Evolutionary conservation across 1,140 invertebrate species (phyloP).

Genomic region (Argopecten irradians): DNA sequence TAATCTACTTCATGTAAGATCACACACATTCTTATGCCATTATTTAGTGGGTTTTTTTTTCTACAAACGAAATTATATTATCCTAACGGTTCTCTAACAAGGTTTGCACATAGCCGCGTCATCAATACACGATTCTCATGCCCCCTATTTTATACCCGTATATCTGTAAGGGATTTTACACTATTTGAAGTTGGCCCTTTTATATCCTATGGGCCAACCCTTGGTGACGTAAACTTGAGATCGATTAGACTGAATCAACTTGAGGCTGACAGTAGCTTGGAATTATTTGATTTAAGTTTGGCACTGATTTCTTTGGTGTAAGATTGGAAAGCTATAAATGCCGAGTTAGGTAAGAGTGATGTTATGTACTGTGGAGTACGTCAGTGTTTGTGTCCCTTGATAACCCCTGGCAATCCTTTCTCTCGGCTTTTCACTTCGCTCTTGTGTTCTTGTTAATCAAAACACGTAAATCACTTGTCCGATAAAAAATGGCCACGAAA

Average conservation of each 20-base stretch:
- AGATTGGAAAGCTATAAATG: slow-evolving; percentile 1
- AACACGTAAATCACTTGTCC: not conserved
- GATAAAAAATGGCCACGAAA: slow-evolving; percentile 15
- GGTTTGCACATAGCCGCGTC: not conserved
- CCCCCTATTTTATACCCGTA: not conserved
- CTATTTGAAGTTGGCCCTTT: not conserved
- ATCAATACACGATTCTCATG: not conserved
- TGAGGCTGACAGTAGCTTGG: not conserved
- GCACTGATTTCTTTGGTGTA: slow-evolving; percentile 15
- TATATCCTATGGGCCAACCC: not conserved
- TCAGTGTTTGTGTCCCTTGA: not conserved
- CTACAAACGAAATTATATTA: not conserved
- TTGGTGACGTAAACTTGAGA: not conserved
- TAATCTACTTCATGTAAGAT: not conserved
- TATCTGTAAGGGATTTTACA: not conserved
- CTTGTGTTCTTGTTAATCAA: slow-evolving; percentile 22
- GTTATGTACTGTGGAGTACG: not conserved
- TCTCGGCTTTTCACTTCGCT: slow-evolving; percentile 14
- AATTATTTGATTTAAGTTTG: slow-evolving; percentile 19
- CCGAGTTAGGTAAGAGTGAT: not conserved
- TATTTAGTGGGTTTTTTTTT: not conserved
- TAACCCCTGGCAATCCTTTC: not conserved
- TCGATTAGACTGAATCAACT: slow-evolving; percentile 2
- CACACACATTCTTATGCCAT: not conserved
- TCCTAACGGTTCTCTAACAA: not conserved